These are phyloP conservation scores for Drosophila quadrilineata DNA, from an alignment of 1,140 invertebrate genomes.

Conservation along the genomic window DNA sequence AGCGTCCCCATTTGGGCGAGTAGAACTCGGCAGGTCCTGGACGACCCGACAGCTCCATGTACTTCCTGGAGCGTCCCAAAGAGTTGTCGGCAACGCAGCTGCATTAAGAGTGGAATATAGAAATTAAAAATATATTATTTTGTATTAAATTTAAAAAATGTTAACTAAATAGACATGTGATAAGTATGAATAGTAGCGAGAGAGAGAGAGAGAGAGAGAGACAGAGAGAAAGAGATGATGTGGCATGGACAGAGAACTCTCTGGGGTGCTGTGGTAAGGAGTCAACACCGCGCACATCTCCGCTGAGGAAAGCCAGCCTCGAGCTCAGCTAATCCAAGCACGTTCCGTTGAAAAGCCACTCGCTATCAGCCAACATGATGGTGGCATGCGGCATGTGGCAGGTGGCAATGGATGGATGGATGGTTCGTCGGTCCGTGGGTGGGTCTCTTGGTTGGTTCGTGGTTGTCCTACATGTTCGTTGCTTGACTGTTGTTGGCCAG, in stretches of 20 bases:
- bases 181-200: too few species aligned
- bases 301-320: conserved; percentile 27
- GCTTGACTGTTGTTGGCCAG: too few species aligned
- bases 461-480: conserved; percentile 2
- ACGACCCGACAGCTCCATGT: conserved; percentile 86
- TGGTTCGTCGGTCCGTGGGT: too few species aligned
- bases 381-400: conserved; percentile 31
- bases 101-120: conserved; percentile 11
- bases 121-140: neutral
- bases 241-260: conserved; percentile 20
- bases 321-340: conserved; percentile 64
- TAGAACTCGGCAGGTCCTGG: conserved; percentile 86
- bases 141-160: too few species aligned
- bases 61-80: conserved; percentile 85
- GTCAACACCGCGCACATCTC: conserved; percentile 35
- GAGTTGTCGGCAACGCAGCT: conserved; percentile 88
- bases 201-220: too few species aligned
- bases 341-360: conserved; percentile 68
- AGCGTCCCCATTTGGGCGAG: conserved; percentile 84
- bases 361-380: conserved; percentile 32
- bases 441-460: too few species aligned
- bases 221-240: conserved; percentile 9
- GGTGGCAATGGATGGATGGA: conserved; percentile 24
- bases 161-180: too few species aligned
- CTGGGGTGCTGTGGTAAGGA: conserved; percentile 22